phyloP scores from a whole-genome alignment of 2,888 invertebrate genomes.

The Calliopum simillimum region DNA sequence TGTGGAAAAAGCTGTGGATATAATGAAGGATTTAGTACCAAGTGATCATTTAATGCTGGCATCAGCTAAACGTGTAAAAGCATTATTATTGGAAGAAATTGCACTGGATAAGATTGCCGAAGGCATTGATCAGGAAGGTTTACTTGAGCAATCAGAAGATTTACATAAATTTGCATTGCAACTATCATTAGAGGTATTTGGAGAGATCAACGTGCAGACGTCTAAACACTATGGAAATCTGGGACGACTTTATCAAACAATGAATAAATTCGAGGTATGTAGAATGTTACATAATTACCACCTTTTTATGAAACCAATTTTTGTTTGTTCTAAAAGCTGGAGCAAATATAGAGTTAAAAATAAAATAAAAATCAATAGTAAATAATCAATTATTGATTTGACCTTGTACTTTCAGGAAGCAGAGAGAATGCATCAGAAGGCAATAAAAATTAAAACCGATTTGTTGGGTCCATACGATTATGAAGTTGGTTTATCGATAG shows the following conservation, averaged over 20 bases:
- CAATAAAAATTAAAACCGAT: slow-evolving; percentile 92
- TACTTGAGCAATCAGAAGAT: slow-evolving; percentile 83
- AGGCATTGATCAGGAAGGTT: slow-evolving; percentile 70
- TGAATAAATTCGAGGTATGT: slow-evolving; percentile 82
- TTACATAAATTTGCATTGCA: slow-evolving; percentile 86
- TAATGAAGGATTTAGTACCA: slow-evolving; percentile 84
- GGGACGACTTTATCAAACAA: slow-evolving; percentile 93
- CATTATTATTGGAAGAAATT: slow-evolving; percentile 92
- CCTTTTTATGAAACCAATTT: not conserved
- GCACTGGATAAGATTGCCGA: slow-evolving; percentile 80
- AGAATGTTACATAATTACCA: slow-evolving; percentile 1
- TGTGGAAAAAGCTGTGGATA: slow-evolving; percentile 84
- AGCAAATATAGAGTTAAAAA: too few relatives aligned
- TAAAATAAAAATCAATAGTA: too few relatives aligned
- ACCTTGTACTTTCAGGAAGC: slow-evolving; percentile 74
- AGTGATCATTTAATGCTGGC: slow-evolving; percentile 86
- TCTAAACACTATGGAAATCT: slow-evolving; percentile 97
- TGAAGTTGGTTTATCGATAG: slow-evolving; percentile 91
- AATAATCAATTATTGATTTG: not conserved
- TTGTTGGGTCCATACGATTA: slow-evolving; percentile 88
- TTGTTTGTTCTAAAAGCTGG: too few relatives aligned
- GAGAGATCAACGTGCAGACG: slow-evolving; percentile 93
- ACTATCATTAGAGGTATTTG: slow-evolving; percentile 84
- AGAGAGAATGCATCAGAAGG: slow-evolving; percentile 90
- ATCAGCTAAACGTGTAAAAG: slow-evolving; percentile 91